These are phyloP conservation scores for Cranoglanis bouderius DNA, from an alignment of 2,113 vertebrate species.

Conservation along the genomic window DNA sequence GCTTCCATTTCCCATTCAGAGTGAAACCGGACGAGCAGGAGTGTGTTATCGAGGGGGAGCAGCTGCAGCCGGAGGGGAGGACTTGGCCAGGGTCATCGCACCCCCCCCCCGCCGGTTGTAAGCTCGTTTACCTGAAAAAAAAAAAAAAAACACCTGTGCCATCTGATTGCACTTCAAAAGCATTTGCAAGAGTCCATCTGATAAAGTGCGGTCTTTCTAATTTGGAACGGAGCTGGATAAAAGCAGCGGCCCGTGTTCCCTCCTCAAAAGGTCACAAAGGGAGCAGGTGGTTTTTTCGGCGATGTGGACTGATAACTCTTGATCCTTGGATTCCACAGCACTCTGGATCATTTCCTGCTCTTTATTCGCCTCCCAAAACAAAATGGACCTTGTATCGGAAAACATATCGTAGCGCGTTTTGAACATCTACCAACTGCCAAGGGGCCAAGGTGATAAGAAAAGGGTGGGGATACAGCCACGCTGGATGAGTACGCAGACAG, in stretches of 20 bases:
- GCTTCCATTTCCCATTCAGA: constrained; percentile 42
- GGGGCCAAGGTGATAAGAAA: neutral
- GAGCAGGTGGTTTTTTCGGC: constrained; percentile 27
- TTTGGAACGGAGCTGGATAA: constrained; percentile 32
- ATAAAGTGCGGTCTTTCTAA: constrained; percentile 34
- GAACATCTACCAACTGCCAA: neutral
- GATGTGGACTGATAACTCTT: constrained; percentile 26
- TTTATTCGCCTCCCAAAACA: constrained; percentile 19
- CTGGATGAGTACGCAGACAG: neutral
- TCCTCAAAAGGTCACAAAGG: constrained; percentile 31
- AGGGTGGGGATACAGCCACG: neutral
- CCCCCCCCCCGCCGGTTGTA: neutral
- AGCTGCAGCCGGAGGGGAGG: constrained; percentile 38
- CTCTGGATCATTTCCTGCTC: constrained; percentile 21
- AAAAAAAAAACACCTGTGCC: constrained; percentile 43
- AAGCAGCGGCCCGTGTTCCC: neutral
- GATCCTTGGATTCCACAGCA: constrained; percentile 11
- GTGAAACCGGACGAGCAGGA: neutral
- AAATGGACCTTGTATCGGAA: neutral
- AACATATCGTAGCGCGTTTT: neutral
- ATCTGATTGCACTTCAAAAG: constrained; percentile 39
- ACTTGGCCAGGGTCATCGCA: constrained; percentile 28
- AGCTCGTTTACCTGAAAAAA: constrained; percentile 46
- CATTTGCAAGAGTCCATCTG: constrained; percentile 42
- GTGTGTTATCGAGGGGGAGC: constrained; percentile 16